A percentile compares a stretch with the other conserved stretches of the same genome.
phyloP scores from a whole-genome alignment of 2,888 invertebrate genomes.

The Dynastes grantii region DNA sequence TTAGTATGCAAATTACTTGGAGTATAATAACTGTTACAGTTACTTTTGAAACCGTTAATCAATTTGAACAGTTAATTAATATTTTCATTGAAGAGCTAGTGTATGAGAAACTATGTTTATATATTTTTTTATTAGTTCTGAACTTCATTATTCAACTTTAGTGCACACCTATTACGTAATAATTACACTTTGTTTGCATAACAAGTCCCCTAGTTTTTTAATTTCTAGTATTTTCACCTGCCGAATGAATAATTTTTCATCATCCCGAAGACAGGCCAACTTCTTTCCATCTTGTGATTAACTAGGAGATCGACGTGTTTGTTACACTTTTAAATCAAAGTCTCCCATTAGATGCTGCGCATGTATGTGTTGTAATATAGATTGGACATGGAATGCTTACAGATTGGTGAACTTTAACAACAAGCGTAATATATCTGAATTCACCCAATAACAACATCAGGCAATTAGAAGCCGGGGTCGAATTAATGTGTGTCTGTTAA shows the following conservation, averaged over 20 bases:
- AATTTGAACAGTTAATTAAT: slow-evolving; percentile 26
- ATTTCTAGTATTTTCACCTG: neutral
- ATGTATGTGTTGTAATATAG: neutral
- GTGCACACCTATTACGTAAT: neutral
- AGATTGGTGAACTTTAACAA: slow-evolving; percentile 25
- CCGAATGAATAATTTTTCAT: neutral
- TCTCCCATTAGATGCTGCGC: neutral
- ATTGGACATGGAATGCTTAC: slow-evolving; percentile 19
- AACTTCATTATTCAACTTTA: neutral
- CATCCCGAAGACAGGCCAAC: neutral
- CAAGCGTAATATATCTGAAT: slow-evolving; percentile 36
- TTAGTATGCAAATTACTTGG: slow-evolving; percentile 4
- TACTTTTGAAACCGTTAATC: slow-evolving; percentile 21
- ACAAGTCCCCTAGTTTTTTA: slow-evolving; percentile 11
- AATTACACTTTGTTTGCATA: slow-evolving; percentile 12
- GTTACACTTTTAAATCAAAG: slow-evolving; percentile 34
- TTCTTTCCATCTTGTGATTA: neutral
- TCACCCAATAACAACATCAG: slow-evolving; percentile 18
- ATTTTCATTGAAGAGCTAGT: neutral
- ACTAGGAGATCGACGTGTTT: neutral
- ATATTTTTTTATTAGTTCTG: neutral
- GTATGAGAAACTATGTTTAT: neutral
- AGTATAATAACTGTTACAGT: slow-evolving; percentile 10
- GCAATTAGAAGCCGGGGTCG: slow-evolving; percentile 34
- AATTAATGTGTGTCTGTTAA: slow-evolving; percentile 38